Evolutionary conservation across 2,888 invertebrate species (phyloP).

Genomic region (Coelinius sp.): DNA sequence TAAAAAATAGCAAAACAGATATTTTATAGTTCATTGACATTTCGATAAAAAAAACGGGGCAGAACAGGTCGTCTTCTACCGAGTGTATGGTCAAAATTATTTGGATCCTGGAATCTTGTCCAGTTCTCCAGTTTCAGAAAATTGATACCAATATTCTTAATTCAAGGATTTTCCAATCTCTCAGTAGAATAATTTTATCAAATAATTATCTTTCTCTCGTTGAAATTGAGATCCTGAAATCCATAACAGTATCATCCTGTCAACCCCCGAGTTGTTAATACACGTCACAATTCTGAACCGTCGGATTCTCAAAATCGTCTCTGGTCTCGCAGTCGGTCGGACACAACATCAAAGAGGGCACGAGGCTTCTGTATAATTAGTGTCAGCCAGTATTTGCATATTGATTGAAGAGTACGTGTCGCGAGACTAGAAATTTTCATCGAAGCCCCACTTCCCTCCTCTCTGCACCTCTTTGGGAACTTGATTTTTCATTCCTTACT

Average conservation of each 20-base stretch:
- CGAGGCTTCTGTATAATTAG: slow-evolving; percentile 69
- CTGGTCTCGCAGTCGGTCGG: slow-evolving; percentile 54
- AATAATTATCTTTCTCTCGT: background rate
- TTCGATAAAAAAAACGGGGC: too few relatives aligned
- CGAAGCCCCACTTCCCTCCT: slow-evolving; percentile 16
- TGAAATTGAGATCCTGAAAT: background rate
- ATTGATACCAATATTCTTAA: too few relatives aligned
- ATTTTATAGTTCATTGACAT: too few relatives aligned
- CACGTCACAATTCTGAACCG: slow-evolving; percentile 32
- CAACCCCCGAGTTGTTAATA: background rate
- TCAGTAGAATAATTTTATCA: too few relatives aligned
- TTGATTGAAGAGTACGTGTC: slow-evolving; percentile 67
- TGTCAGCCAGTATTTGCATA: slow-evolving; percentile 69
- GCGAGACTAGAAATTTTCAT: slow-evolving; percentile 45
- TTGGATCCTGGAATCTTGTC: too few relatives aligned
- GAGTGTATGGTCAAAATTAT: too few relatives aligned
- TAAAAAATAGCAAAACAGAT: too few relatives aligned
- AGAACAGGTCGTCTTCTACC: too few relatives aligned
- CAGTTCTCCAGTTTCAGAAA: too few relatives aligned
- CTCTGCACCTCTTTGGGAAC: background rate
- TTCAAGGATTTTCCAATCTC: too few relatives aligned
- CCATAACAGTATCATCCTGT: background rate
- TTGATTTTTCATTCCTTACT: slow-evolving; percentile 9
- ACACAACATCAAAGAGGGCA: slow-evolving; percentile 67
- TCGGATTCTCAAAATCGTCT: slow-evolving; percentile 13